Percentiles rank a stretch among this genome's conserved stretches.
Conservation (phyloP, 2,888 invertebrate species). For the Siphonodentalium dalli region DNA sequence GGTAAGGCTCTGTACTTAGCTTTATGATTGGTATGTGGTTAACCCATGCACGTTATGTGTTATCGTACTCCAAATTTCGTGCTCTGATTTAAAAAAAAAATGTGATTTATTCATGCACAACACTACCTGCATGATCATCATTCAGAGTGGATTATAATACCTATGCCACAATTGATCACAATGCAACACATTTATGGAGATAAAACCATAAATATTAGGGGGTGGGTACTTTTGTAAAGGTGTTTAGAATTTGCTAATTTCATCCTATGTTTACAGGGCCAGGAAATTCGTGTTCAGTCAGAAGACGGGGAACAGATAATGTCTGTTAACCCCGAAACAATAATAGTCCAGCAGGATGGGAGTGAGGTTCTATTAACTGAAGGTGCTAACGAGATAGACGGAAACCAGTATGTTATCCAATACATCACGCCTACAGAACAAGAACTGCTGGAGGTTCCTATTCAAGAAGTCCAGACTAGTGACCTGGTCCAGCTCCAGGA, state of each 20-base stretch:
- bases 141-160: too few species aligned
- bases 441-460: slow-evolving; percentile 23
- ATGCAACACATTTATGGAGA: too few species aligned
- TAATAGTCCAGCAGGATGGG: slow-evolving; percentile 56
- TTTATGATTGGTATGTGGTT: too few species aligned
- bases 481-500: too few species aligned
- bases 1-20: too few species aligned
- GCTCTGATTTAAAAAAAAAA: too few species aligned
- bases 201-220: not conserved
- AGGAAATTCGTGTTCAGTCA: slow-evolving; percentile 40
- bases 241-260: not conserved
- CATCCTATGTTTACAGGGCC: not conserved
- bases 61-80: too few species aligned
- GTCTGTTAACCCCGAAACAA: slow-evolving; percentile 52
- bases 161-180: too few species aligned
- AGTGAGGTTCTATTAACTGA: slow-evolving; percentile 48
- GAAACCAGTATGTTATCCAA: slow-evolving; percentile 57
- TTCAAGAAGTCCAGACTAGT: slow-evolving; percentile 31
- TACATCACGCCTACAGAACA: slow-evolving; percentile 45
- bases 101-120: too few species aligned
- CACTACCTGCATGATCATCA: too few species aligned
- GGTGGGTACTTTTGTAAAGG: not conserved
- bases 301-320: slow-evolving; percentile 48
- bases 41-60: too few species aligned
- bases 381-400: slow-evolving; percentile 33